Percentiles rank a stretch among this genome's conserved stretches.
These are phyloP conservation scores for Chelon auratus DNA, from an alignment of 2,797 vertebrate species.

Conservation along the genomic window DNA sequence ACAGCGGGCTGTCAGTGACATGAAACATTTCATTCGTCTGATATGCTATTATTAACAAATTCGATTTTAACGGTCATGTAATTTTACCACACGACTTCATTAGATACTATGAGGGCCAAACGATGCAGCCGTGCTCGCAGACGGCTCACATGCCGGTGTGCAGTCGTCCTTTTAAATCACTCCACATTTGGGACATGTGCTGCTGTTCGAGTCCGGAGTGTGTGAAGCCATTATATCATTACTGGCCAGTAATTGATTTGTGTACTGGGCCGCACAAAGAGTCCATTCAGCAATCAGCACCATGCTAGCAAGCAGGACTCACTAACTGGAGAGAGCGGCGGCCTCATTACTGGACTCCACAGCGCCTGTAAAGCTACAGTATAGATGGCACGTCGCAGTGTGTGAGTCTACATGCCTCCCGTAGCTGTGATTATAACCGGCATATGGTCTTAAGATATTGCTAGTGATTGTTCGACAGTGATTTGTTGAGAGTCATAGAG, in stretches of 20 bases:
- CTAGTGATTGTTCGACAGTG: slow-evolving; percentile 30
- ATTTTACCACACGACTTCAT: slow-evolving; percentile 42
- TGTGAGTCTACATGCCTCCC: slow-evolving; percentile 16
- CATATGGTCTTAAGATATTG: slow-evolving; percentile 16
- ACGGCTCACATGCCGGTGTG: slow-evolving; percentile 47
- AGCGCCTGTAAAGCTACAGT: slow-evolving; percentile 67
- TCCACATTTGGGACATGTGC: slow-evolving; percentile 46
- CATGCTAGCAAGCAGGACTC: slow-evolving; percentile 44
- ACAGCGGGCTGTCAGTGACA: not conserved
- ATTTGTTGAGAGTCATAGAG: slow-evolving; percentile 42
- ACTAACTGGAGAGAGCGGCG: slow-evolving; percentile 45
- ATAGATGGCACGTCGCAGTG: slow-evolving; percentile 37
- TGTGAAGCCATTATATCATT: slow-evolving; percentile 82
- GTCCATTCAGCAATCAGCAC: slow-evolving; percentile 79
- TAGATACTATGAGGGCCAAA: slow-evolving; percentile 5
- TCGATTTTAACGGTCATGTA: slow-evolving; percentile 12
- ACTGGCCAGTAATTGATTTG: slow-evolving; percentile 82
- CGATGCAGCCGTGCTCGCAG: not conserved
- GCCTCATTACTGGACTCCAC: slow-evolving; percentile 70
- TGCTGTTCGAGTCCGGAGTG: slow-evolving; percentile 75
- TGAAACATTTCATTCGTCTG: not conserved
- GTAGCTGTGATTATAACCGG: slow-evolving; percentile 19
- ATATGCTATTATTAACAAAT: slow-evolving; percentile 11
- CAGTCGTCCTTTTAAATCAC: slow-evolving; percentile 58
- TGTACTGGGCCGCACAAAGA: slow-evolving; percentile 77